phyloP scores from a whole-genome alignment of 2,888 invertebrate species.

The Eupithecia inturbata region DNA sequence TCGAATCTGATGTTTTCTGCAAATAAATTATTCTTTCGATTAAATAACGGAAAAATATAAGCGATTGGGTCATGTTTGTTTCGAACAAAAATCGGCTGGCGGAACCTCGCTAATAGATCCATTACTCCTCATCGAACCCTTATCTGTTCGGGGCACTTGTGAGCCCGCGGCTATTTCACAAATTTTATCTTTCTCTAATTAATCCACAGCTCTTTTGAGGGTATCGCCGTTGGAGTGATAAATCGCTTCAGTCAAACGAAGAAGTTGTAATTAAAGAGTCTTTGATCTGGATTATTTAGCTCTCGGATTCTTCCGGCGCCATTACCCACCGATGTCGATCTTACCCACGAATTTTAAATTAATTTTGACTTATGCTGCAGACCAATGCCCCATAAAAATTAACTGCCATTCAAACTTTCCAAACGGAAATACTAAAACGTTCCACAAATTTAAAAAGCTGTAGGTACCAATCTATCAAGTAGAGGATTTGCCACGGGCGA shows the following conservation, averaged over 20 bases:
- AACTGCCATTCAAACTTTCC: background rate
- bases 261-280: constrained; percentile 74
- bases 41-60: constrained; percentile 57
- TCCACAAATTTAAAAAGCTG: constrained; percentile 32
- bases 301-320: constrained; percentile 53
- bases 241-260: constrained; percentile 70
- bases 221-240: constrained; percentile 76
- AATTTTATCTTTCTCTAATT: constrained; percentile 81
- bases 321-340: constrained; percentile 42
- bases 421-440: constrained; percentile 2
- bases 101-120: constrained; percentile 69
- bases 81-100: constrained; percentile 59
- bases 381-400: constrained; percentile 32
- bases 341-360: constrained; percentile 47
- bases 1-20: constrained; percentile 64
- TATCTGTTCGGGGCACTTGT: constrained; percentile 75
- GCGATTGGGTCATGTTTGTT: constrained; percentile 65
- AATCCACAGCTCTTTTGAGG: constrained; percentile 76
- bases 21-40: constrained; percentile 61
- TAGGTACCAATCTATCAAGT: constrained; percentile 32
- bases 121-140: constrained; percentile 73
- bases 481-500: constrained; percentile 35
- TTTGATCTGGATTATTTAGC: constrained; percentile 72
- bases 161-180: constrained; percentile 71
- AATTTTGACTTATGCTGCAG: constrained; percentile 43